A percentile compares a stretch with the other conserved stretches of the same genome.
These are phyloP conservation scores for Sebastes reedi DNA, from an alignment of 2,797 vertebrate species.

Conservation along the genomic window DNA sequence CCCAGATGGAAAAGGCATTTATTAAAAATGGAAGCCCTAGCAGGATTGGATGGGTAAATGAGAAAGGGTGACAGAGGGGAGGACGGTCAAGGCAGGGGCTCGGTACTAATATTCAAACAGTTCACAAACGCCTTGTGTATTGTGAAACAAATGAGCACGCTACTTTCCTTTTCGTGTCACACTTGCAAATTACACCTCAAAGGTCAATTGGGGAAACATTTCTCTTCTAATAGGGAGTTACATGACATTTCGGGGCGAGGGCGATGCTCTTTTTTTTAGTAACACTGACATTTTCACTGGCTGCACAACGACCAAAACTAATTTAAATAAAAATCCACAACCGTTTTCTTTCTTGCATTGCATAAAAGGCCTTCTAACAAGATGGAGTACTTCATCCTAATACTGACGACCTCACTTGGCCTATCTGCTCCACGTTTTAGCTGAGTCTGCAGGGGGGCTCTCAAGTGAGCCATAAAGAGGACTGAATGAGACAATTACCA, in stretches of 20 bases:
- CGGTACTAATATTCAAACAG: constrained; percentile 11
- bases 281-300: constrained; percentile 48
- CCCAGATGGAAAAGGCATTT: constrained; percentile 47
- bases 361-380: constrained; percentile 25
- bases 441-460: constrained; percentile 37
- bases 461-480: constrained; percentile 45
- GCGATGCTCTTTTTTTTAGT: constrained; percentile 8
- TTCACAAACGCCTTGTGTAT: constrained; percentile 1
- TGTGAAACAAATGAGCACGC: constrained; percentile 28
- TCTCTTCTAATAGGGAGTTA: constrained; percentile 36
- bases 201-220: constrained; percentile 49
- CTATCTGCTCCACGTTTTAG: constrained; percentile 37
- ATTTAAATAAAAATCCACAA: constrained; percentile 30
- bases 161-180: neutral
- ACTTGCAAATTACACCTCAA: constrained; percentile 46
- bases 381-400: constrained; percentile 37
- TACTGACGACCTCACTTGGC: constrained; percentile 30
- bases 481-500: constrained; percentile 56
- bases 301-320: neutral
- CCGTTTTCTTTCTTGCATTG: constrained; percentile 11
- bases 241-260: constrained; percentile 44
- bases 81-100: neutral
- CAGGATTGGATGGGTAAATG: constrained; percentile 10
- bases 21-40: constrained; percentile 43
- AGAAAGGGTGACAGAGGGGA: constrained; percentile 14